Evolutionary conservation across 2,113 vertebrate genomes (phyloP), one percentile per base, ranked within the genome.

Genomic region (Pithys albifrons): DNA sequence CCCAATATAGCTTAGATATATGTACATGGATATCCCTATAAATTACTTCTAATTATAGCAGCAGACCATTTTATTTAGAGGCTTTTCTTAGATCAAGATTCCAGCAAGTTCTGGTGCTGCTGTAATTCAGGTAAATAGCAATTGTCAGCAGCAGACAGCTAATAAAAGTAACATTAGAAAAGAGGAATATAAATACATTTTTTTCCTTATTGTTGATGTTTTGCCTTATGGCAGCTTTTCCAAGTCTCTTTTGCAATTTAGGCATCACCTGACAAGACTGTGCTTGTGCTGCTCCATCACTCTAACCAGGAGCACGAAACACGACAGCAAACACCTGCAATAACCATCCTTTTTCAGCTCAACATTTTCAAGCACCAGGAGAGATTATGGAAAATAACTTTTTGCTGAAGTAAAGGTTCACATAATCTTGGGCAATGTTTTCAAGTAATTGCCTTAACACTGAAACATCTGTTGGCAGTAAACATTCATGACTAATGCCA

Each of bases 391-490:
- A 97, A 95, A 97, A 80, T 29, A 89, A 92, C 35, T 95, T 79
- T 81, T 72, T 91, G 72, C 64, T 61, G 83, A 89, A 94, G n/a
- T 22, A 81, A 95, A 94, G 28, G 48, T 66, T 92, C 79, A 62
- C 39, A 58, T 12, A 72, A 39, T 94, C 69, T 75, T 70, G 67
- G 85, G 66, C 76, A 91, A 87, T 79, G 62, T 86, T 94, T 91
- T 89, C 89, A 88, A 71, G 85, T 49, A 88, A 78, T 49, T 94
- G 74, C 49, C 51, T 80, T 55, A 85, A 66, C 29, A 19, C 49
- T 66, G 70, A 89, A 96, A 80, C 81, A 88, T 91, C 86, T 97
- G 85, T 66, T 95, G 72, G 64, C 69, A 94, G 70, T 62, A 97
- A 96, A 77, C 55, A 77, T 33, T 77, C 77, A 73, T 3, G 0